Evolutionary conservation across 2,888 invertebrate genomes (phyloP), one percentile per base, ranked within the genome.

Genomic region (Myopa tessellatipennis): DNA sequence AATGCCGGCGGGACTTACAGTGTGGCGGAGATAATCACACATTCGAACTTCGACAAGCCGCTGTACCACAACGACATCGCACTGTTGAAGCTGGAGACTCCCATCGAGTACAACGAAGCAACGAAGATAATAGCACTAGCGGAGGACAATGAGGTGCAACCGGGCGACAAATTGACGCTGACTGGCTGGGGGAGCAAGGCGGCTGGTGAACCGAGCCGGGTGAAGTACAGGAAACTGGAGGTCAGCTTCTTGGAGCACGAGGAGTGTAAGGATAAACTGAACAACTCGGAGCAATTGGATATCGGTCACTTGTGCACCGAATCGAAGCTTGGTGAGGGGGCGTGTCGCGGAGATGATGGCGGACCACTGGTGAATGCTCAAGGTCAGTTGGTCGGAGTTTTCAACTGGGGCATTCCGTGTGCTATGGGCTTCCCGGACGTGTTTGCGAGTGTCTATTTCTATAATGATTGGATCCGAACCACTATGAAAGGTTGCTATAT

Each of bases 31-130:
- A 85, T 87, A 4, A 77, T 83, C 14, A 82, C 82, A 80, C 88
- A 88, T 72, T 85, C 85, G 75, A 84, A 84, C 38, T 88, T 86
- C 77, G 84, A 85, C 50, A 81, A 81, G 4, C 86, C 88, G 0
- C 76, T 81, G 26, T 88, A 84, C 72, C 82, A 87, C 40, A 92
- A 94, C 84, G 95, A 95, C 82, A 93, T 95, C 71, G 94, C 93
- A 0, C 86, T 95, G 4, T 82, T 95, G 12, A 91, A 91, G 83
- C 89, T 94, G 34, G 89, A 90, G 6, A 85, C 90, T 0, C 90
- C 91, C 61, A 91, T 93, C 1, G 86, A 85, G 16, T 91, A 92
- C 74, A 88, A 90, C 63, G 89, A 90, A 8, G 85, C 84, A 0
- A 92, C 93, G 0, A 89, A 91, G 63, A 90, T 91, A 0, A 88